A percentile compares a stretch with the other conserved stretches of the same genome.
phyloP scores from a whole-genome alignment of 2,797 vertebrate genomes.

The Manis crassicaudata region DNA sequence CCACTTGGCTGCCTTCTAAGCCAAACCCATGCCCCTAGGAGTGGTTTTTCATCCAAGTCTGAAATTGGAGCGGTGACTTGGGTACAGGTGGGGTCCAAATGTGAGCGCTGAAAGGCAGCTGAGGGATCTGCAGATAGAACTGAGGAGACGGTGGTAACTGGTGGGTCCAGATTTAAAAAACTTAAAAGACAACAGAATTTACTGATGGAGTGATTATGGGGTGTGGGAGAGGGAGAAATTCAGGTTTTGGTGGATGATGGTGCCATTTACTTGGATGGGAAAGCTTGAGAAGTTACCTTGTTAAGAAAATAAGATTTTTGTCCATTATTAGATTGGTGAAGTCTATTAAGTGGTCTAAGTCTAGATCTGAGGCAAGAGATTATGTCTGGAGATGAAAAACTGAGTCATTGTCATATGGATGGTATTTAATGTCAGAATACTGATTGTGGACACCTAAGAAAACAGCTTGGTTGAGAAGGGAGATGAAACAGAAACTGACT shows the following conservation, averaged over 20 bases:
- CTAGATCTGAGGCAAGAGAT: neutral
- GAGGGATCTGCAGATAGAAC: neutral
- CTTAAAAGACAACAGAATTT: neutral
- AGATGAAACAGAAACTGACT: neutral
- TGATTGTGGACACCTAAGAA: neutral
- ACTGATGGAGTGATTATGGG: neutral
- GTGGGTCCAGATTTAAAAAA: neutral
- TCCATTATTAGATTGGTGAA: neutral
- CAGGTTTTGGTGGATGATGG: neutral
- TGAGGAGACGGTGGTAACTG: too few relatives aligned
- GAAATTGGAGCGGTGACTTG: neutral
- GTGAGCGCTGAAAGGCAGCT: neutral
- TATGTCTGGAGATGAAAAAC: neutral
- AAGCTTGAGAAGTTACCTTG: neutral
- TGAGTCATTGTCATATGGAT: neutral
- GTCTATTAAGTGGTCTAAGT: neutral
- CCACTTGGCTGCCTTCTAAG: neutral
- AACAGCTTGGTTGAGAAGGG: neutral
- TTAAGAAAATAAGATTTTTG: neutral
- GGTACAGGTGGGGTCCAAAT: neutral
- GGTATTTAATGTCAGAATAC: neutral
- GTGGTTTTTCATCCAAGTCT: neutral
- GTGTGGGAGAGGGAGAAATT: neutral
- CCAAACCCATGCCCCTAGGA: neutral
- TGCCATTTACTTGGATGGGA: neutral